A percentile compares a stretch with the other conserved stretches of the same genome.
phyloP scores from a whole-genome alignment of 1,140 invertebrate species.

The Apocrypta bakeri region DNA sequence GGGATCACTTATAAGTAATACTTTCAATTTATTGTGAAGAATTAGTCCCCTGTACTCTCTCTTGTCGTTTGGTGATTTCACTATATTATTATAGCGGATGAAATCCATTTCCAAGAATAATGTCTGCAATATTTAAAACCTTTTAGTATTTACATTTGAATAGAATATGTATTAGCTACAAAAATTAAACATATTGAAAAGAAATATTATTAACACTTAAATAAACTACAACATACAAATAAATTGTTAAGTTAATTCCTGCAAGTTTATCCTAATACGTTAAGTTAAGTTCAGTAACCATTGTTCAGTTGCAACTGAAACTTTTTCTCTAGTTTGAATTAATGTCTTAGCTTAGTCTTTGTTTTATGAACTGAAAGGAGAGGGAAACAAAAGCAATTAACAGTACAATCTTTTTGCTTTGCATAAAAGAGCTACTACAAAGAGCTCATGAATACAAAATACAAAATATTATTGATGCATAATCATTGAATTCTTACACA shows the following conservation, averaged over 20 bases:
- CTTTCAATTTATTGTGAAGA: constrained; percentile 90
- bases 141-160: background rate
- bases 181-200: too few species aligned
- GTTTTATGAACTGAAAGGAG: background rate
- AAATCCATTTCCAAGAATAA: constrained; percentile 53
- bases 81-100: constrained; percentile 77
- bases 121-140: constrained; percentile 52
- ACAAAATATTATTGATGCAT: background rate
- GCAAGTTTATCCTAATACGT: background rate
- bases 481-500: constrained; percentile 56
- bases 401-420: constrained; percentile 1
- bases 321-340: background rate
- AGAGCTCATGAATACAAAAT: background rate
- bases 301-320: background rate
- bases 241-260: background rate
- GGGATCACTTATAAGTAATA: constrained; percentile 92
- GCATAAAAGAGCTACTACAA: background rate
- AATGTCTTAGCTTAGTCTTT: background rate
- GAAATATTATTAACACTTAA: too few species aligned
- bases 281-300: background rate
- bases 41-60: constrained; percentile 87
- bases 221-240: too few species aligned
- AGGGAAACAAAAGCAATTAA: constrained; percentile 21
- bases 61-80: constrained; percentile 87
- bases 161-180: too few species aligned